Evolutionary conservation across 35 echinoderm and acorn worm species (phyloP), one percentile per base, ranked within the genome.

Genomic region (Lytechinus pictus): DNA sequence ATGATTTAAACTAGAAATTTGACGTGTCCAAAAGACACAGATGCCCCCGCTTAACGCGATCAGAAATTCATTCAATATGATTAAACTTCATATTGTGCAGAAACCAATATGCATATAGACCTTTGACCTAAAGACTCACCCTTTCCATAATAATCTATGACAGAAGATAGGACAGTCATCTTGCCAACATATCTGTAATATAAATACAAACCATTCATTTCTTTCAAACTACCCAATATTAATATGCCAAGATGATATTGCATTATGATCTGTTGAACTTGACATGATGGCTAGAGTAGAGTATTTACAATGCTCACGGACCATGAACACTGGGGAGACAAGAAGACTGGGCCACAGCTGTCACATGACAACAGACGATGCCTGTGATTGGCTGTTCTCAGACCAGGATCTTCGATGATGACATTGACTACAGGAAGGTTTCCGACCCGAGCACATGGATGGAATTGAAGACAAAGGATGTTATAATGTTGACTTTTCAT

Each of bases 201-300:
- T 44, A 44, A 44, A 44, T 44, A 44, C 33, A 44, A 44, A 44
- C 33, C 33, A 44, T 44, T 44, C 33, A 44, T 44, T 44, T 44
- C 33, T 44, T 44, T 44, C 33, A 79, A 79, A 14, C 2, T 24
- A 79, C 19, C n/a, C 66, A 79, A 79, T 79, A 79, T n/a, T n/a
- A n/a, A n/a, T 79, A 79, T 24, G 66, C n/a, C 66, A 24, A n/a
- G 66, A 79, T 79, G n/a, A 79, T 79, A 79, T 52, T 8, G 52
- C 88, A 90, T 90, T 44, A 9, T 33, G 10, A 52, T 54, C 27
- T 11, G 16, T 7, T 90, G 88, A 52, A 90, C 28, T 90, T 90
- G 88, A 90, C 88, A n/a, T 90, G 88, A 90, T 90, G 52, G 88
- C 24, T 90, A 27, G 27, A 12, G 11, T 90, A 90, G 19, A 79